phyloP scores from a whole-genome alignment of 2,888 invertebrate species.

The Ecliptopera silaceata region DNA sequence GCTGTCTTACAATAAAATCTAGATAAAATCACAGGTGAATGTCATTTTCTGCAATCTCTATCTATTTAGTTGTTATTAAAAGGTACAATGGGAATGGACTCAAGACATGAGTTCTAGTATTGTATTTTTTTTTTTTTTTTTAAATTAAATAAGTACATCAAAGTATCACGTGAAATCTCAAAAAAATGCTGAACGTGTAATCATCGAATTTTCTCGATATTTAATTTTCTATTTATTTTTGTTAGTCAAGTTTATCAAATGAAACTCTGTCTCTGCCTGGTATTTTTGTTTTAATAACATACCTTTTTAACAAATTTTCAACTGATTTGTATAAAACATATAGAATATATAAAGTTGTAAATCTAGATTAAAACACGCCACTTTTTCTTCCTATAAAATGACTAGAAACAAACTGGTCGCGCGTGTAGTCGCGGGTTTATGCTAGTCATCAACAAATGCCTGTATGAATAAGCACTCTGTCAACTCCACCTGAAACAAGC shows the following conservation, averaged over 20 bases:
- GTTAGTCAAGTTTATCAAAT: too few relatives aligned
- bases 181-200: too few relatives aligned
- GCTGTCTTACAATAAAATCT: conserved; percentile 3
- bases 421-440: neutral
- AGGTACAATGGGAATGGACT: neutral
- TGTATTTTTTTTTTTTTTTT: neutral
- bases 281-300: too few relatives aligned
- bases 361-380: too few relatives aligned
- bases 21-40: conserved; percentile 8
- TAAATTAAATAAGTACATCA: neutral
- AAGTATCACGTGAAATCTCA: too few relatives aligned
- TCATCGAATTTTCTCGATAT: too few relatives aligned
- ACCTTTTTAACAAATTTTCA: too few relatives aligned
- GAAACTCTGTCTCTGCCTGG: too few relatives aligned
- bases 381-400: too few relatives aligned
- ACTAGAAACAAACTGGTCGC: conserved; percentile 2
- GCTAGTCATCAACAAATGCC: conserved; percentile 11
- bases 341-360: too few relatives aligned
- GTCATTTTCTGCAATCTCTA: neutral
- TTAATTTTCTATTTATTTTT: too few relatives aligned
- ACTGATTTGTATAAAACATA: too few relatives aligned
- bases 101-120: neutral
- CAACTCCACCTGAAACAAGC: conserved; percentile 10
- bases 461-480: conserved; percentile 9
- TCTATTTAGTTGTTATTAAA: neutral